Percentiles rank a stretch among this genome's conserved stretches.
Conservation (phyloP, 2,888 invertebrate species). For the Laspeyria flexula region DNA sequence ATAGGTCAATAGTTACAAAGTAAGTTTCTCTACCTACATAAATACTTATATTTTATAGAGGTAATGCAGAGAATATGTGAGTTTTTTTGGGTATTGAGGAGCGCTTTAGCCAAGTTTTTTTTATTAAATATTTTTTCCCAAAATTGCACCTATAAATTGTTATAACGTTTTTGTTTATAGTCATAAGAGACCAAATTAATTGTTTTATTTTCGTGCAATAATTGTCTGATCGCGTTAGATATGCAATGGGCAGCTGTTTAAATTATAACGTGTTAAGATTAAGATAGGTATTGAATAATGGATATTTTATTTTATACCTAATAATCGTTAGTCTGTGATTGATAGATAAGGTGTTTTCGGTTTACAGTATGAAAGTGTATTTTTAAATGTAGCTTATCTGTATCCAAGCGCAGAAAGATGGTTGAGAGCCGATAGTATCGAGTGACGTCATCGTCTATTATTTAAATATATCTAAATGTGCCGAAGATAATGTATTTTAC, state of each 20-base stretch:
- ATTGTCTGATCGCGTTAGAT: too few relatives aligned
- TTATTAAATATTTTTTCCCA: too few relatives aligned
- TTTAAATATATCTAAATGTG: background rate
- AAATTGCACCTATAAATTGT: too few relatives aligned
- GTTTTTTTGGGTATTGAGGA: too few relatives aligned
- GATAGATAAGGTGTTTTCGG: slow-evolving; percentile 10
- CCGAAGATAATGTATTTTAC: background rate
- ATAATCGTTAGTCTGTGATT: slow-evolving; percentile 14
- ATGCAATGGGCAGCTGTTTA: too few relatives aligned
- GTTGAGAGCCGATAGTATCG: slow-evolving; percentile 12
- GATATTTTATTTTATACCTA: background rate
- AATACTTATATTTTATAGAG: too few relatives aligned
- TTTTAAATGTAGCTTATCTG: slow-evolving; percentile 21
- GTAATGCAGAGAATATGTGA: too few relatives aligned
- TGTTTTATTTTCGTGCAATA: too few relatives aligned
- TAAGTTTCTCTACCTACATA: too few relatives aligned
- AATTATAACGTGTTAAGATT: background rate
- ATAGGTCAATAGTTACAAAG: background rate
- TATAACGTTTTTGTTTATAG: too few relatives aligned
- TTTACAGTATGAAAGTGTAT: slow-evolving; percentile 1
- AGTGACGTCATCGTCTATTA: slow-evolving; percentile 16
- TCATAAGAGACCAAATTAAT: too few relatives aligned
- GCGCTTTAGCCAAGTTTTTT: too few relatives aligned
- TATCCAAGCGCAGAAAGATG: slow-evolving; percentile 25
- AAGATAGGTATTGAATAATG: background rate